A percentile compares a stretch with the other conserved stretches of the same genome.
These are phyloP conservation scores for Scarus forsteni DNA, from an alignment of 2,797 vertebrate species.

Conservation along the genomic window DNA sequence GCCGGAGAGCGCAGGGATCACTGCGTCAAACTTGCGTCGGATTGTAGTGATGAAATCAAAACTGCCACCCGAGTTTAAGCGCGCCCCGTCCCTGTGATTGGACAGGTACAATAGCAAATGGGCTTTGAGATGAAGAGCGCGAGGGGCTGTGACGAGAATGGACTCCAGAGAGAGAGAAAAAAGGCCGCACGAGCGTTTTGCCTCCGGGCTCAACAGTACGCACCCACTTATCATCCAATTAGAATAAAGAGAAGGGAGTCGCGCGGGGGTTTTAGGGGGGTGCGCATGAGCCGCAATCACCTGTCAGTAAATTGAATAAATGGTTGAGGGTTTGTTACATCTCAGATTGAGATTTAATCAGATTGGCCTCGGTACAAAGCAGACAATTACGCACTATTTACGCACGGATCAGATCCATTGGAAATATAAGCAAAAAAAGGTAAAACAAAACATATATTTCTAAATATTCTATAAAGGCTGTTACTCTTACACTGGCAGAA, in stretches of 20 bases:
- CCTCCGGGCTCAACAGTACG: conserved; percentile 80
- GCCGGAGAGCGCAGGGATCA: conserved; percentile 61
- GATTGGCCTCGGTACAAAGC: conserved; percentile 17
- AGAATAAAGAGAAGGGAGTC: conserved; percentile 77
- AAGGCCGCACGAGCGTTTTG: conserved; percentile 84
- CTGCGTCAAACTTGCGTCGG: conserved; percentile 84
- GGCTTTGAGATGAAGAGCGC: conserved; percentile 83
- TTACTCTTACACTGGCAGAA: neutral
- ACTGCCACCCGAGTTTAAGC: conserved; percentile 89
- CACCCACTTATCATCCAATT: conserved; percentile 92
- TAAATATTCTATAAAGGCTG: no score
- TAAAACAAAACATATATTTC: rapidly evolving
- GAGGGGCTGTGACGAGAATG: conserved; percentile 71
- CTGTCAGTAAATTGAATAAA: conserved; percentile 72
- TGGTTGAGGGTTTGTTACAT: conserved; percentile 42
- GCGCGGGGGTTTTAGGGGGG: conserved; percentile 38
- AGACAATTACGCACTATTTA: conserved; percentile 53
- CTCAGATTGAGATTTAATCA: neutral
- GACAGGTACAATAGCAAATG: conserved; percentile 90
- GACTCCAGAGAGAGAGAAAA: conserved; percentile 55
- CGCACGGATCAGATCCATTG: conserved; percentile 12
- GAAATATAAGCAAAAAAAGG: neutral
- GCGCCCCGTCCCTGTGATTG: conserved; percentile 88
- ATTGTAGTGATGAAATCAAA: conserved; percentile 90
- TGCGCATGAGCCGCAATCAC: conserved; percentile 55